These are phyloP conservation scores for Zophobas atratus DNA, from an alignment of 1,140 invertebrate genomes.

Conservation along the genomic window DNA sequence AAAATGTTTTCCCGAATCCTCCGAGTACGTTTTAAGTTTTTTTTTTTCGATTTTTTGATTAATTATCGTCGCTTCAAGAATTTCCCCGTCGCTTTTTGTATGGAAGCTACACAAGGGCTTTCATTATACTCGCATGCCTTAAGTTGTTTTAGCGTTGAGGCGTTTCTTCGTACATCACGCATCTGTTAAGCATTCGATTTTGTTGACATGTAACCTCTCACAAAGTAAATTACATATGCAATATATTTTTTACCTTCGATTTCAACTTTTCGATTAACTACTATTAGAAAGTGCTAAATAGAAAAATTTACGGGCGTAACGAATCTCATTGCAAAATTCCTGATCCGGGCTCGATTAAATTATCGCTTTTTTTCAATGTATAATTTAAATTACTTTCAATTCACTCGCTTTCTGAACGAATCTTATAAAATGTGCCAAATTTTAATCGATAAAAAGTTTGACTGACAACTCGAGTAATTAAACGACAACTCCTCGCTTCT, in stretches of 20 bases:
- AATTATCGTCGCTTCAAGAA: conserved; percentile 11
- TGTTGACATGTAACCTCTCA: conserved; percentile 25
- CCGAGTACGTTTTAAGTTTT: conserved; percentile 45
- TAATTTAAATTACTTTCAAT: conserved; percentile 34
- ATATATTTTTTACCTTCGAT: conserved; percentile 1
- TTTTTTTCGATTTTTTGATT: conserved; percentile 43
- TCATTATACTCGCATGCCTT: conserved; percentile 22
- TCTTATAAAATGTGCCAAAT: conserved; percentile 11
- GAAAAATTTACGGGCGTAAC: conserved; percentile 38
- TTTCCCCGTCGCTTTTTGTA: conserved; percentile 14
- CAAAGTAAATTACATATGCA: conserved; percentile 12
- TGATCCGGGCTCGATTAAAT: conserved; percentile 26
- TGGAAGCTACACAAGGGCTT: conserved; percentile 30
- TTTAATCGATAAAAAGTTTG: conserved; percentile 20
- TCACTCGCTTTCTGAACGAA: conserved; percentile 1
- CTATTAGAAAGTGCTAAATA: conserved; percentile 35
- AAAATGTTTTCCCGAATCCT: conserved; percentile 55
- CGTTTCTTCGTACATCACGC: conserved; percentile 36
- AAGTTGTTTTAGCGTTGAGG: conserved; percentile 37
- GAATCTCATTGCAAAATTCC: conserved; percentile 37
- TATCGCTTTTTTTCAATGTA: conserved; percentile 17
- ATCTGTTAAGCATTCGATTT: conserved; percentile 36
- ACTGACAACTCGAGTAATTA: conserved; percentile 18
- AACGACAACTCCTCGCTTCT: not conserved
- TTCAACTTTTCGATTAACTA: conserved; percentile 3